Percentiles rank a stretch among this genome's conserved stretches.
Conservation (phyloP, 2,797 vertebrate genomes). For the Mus spretus region DNA sequence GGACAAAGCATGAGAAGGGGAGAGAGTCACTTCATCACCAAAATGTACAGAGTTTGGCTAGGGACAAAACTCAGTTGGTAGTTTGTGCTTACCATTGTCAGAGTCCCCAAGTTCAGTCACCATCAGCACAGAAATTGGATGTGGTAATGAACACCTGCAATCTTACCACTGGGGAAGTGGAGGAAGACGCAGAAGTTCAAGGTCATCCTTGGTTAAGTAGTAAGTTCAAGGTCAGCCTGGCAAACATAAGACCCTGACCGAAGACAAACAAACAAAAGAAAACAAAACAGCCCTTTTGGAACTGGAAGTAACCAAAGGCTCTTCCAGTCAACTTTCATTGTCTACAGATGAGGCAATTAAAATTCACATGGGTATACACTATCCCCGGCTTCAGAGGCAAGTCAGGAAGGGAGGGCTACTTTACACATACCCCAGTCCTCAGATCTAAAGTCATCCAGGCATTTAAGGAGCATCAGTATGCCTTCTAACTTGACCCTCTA, state of each 20-base stretch:
- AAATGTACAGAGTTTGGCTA: background rate
- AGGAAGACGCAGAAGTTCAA: background rate
- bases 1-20: background rate
- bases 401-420: background rate
- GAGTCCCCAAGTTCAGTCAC: background rate
- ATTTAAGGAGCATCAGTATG: background rate
- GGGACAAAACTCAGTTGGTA: no score
- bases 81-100: background rate
- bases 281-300: background rate
- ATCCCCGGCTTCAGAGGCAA: background rate
- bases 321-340: background rate
- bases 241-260: background rate
- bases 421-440: background rate
- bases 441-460: background rate
- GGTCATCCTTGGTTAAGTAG: background rate
- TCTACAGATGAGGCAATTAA: conserved; percentile 1
- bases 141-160: background rate
- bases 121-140: background rate
- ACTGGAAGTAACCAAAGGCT: background rate
- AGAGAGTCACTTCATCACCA: background rate
- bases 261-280: background rate
- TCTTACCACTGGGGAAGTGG: background rate
- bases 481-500: background rate
- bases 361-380: background rate
- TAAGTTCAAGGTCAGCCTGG: background rate